A percentile compares a stretch with the other conserved stretches of the same genome.
Evolutionary conservation across 2,888 invertebrate genomes (phyloP).

Genomic region (Lithosia quadra): DNA sequence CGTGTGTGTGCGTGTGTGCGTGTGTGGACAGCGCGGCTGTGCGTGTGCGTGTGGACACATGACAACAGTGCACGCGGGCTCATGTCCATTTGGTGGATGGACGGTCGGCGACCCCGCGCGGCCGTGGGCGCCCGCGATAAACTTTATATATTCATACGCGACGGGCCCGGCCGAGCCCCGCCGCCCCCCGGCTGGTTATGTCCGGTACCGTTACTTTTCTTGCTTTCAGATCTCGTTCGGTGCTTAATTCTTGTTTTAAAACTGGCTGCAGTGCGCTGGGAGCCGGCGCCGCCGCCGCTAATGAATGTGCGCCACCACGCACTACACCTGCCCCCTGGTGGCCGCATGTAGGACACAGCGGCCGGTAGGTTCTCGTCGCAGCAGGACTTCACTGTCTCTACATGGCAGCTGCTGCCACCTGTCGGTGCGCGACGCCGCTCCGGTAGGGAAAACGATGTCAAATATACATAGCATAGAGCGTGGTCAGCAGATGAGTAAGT

Average conservation of each 20-base stretch:
- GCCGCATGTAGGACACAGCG: neutral
- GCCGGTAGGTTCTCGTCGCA: neutral
- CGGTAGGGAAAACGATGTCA: slow-evolving; percentile 3
- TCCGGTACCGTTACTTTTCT: slow-evolving; percentile 69
- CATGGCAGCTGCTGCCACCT: neutral
- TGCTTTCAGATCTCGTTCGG: slow-evolving; percentile 70
- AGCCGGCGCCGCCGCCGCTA: slow-evolving; percentile 45
- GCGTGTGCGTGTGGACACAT: slow-evolving; percentile 37
- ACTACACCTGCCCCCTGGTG: neutral
- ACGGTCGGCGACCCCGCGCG: slow-evolving; percentile 52
- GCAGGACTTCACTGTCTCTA: neutral
- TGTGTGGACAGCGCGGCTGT: slow-evolving; percentile 10
- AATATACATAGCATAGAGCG: slow-evolving; percentile 2
- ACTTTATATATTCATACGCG: slow-evolving; percentile 55
- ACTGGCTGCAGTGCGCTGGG: slow-evolving; percentile 44
- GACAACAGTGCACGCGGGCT: slow-evolving; percentile 51
- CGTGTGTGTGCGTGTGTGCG: slow-evolving; percentile 7
- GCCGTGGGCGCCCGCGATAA: slow-evolving; percentile 49
- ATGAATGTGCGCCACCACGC: slow-evolving; percentile 38
- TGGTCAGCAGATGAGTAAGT: slow-evolving; percentile 14
- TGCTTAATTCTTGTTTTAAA: slow-evolving; percentile 65
- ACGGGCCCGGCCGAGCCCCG: slow-evolving; percentile 33
- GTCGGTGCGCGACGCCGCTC: neutral
- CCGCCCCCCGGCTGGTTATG: slow-evolving; percentile 54
- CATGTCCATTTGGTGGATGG: slow-evolving; percentile 58